Percentiles rank a stretch among this genome's conserved stretches.
Conservation (phyloP, 2,113 vertebrate genomes). For the Atlantisia rogersi region DNA sequence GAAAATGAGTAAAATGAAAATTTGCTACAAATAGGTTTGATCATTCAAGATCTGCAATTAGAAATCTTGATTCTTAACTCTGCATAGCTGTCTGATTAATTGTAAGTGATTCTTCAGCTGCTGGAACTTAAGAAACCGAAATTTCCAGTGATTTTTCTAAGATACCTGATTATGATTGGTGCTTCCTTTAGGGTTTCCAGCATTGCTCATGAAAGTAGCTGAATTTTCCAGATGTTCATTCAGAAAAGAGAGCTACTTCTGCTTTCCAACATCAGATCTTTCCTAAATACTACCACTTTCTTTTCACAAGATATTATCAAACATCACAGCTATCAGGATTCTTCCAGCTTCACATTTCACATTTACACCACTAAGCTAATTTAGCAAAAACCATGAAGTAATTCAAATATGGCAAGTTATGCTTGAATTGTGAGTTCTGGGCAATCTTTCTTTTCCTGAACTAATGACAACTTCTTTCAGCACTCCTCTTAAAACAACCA, state of each 20-base stretch:
- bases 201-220: background rate
- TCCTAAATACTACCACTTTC: background rate
- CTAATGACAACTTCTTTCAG: background rate
- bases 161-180: background rate
- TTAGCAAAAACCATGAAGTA: background rate
- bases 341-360: background rate
- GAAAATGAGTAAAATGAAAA: background rate
- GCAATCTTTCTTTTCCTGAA: background rate
- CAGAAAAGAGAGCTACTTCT: background rate
- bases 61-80: background rate
- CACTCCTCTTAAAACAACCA: background rate
- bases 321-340: background rate
- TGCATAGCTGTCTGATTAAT: background rate
- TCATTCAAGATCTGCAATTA: background rate
- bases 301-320: background rate
- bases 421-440: background rate
- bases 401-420: background rate
- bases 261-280: background rate
- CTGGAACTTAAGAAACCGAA: background rate
- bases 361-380: background rate
- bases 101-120: background rate
- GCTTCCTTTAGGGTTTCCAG: background rate
- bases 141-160: background rate
- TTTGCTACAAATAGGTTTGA: background rate
- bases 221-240: conserved; percentile 10